Percentiles rank a stretch among this genome's conserved stretches.
These are phyloP conservation scores for Potorous gilbertii DNA, from an alignment of 2,797 vertebrate species.

Conservation along the genomic window DNA sequence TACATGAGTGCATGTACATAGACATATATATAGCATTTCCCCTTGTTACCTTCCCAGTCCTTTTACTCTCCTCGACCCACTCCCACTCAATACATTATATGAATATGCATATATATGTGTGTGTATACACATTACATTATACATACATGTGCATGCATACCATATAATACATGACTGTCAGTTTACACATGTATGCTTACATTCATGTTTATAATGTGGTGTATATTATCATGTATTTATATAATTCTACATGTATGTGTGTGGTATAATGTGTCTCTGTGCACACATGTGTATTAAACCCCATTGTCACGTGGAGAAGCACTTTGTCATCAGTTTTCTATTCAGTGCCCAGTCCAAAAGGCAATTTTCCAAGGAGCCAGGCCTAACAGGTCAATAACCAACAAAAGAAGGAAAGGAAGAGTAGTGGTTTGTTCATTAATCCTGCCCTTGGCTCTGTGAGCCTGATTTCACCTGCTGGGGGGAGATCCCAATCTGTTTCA, in stretches of 20 bases:
- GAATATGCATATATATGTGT: background rate
- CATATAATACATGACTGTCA: background rate
- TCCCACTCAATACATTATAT: background rate
- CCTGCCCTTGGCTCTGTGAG: background rate
- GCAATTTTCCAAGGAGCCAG: slow-evolving; percentile 21
- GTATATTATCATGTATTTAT: background rate
- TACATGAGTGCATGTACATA: background rate
- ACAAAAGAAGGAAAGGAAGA: background rate
- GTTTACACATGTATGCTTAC: background rate
- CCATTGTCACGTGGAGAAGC: slow-evolving; percentile 13
- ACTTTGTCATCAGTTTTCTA: background rate
- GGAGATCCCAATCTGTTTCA: background rate
- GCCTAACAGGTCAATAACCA: background rate
- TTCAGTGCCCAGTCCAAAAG: slow-evolving; percentile 9
- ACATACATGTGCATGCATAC: accelerated
- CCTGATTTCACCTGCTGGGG: background rate
- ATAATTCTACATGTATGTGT: too few species aligned
- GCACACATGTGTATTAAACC: background rate
- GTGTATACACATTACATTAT: background rate
- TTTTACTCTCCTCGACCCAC: background rate
- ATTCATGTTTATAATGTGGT: too few species aligned
- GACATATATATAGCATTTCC: background rate
- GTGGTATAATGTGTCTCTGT: background rate
- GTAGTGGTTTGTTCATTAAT: background rate
- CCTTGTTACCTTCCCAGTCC: background rate